phyloP scores from a whole-genome alignment of 2,113 vertebrate species.

The Pluvialis apricaria region DNA sequence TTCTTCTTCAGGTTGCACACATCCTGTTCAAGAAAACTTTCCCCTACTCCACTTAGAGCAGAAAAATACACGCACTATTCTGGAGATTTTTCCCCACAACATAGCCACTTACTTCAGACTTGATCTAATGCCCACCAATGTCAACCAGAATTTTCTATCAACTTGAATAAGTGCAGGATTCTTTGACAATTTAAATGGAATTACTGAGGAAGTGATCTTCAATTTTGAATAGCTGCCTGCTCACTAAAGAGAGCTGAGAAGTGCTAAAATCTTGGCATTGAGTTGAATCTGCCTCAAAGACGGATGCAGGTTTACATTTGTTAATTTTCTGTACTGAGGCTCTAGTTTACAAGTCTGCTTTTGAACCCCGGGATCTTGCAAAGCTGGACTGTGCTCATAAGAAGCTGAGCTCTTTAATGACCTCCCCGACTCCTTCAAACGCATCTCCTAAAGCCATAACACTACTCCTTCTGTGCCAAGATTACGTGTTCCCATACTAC shows the following conservation, averaged over 20 bases:
- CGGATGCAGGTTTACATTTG: background rate
- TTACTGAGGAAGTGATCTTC: background rate
- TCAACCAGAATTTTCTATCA: background rate
- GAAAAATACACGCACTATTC: background rate
- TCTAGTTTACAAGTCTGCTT: background rate
- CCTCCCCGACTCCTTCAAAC: background rate
- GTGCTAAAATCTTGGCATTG: background rate
- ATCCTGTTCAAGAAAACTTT: background rate
- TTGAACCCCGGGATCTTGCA: background rate
- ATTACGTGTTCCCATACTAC: slow-evolving; percentile 71
- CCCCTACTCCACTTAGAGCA: background rate
- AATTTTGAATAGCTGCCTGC: background rate
- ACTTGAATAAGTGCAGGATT: background rate
- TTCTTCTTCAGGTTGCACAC: background rate
- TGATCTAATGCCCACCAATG: background rate
- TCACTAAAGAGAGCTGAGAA: background rate
- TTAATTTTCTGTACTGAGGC: background rate
- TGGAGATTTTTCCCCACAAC: background rate
- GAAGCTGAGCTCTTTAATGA: background rate
- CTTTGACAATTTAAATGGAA: background rate
- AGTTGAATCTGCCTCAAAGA: background rate
- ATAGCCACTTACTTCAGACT: background rate
- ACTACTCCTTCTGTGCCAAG: slow-evolving; percentile 26
- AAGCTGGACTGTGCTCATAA: background rate
- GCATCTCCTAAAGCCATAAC: slow-evolving; percentile 53